Evolutionary conservation across 2,113 vertebrate genomes (phyloP), one percentile per base, ranked within the genome.

Genomic region (Tangachromis dhanisi): DNA sequence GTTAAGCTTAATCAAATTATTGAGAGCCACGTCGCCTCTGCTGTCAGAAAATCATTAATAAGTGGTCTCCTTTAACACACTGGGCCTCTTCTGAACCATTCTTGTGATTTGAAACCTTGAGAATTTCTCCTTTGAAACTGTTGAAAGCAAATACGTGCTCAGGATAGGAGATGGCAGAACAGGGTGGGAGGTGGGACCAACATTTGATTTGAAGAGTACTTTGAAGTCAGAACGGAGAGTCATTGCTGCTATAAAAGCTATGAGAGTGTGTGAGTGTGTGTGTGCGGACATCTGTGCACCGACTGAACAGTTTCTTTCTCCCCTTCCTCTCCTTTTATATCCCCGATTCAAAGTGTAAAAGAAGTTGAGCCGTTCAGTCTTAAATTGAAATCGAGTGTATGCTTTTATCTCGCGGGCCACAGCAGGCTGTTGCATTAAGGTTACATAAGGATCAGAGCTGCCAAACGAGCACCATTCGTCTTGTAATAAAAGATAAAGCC

Each of bases 301-400:
- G 54, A 53, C 47, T 59, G 80, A 84, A 47, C 13, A 2, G 19
- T 57, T 38, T 61, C 38, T 54, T 26, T 83, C 33, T 42, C 35
- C 19, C 31, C 45, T 24, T 42, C 54, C 71, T 80, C 10, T 8
- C 7, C 9, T 35, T 47, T 61, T 68, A 54, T 71, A 84, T 89
- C 80, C 92, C 93, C 84, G 31, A 93, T 89, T 94, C 76, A 92
- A 82, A 82, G 54, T 80, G 38, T 57, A 55, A 80, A 83, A 88
- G 10, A 80, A 85, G 86, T 80, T 84, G 19, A 61, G 81, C 24
- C 59, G 79, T 84, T 88, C 47, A 51, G 79, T 51, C 84, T 82
- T 86, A 68, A 88, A 93, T 93, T 90, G 89, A 91, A 93, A 89
- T 57, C 0, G 81, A 92, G 83, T 55, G 7, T 35, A 11, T 29